phyloP scores from a whole-genome alignment of 2,797 vertebrate genomes.

The Gadopsis marmoratus region DNA sequence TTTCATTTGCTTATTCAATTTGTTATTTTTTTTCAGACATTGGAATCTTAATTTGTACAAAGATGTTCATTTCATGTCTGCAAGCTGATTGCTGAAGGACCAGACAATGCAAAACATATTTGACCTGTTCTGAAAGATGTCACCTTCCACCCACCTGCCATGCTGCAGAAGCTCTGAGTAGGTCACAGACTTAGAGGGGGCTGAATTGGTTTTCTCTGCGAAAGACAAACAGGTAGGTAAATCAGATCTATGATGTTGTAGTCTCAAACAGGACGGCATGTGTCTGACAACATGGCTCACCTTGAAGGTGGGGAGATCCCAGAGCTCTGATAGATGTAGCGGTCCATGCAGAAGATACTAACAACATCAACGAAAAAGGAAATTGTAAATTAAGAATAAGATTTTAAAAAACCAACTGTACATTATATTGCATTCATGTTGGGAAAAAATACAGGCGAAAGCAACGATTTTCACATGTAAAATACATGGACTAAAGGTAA shows the following conservation, averaged over 20 bases:
- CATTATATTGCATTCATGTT: not conserved
- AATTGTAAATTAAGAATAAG: not conserved
- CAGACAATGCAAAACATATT: not conserved
- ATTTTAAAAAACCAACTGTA: not conserved
- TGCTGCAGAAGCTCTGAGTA: slow-evolving; percentile 76
- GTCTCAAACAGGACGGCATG: not conserved
- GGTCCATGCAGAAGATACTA: slow-evolving; percentile 79
- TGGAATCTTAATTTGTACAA: too few relatives aligned
- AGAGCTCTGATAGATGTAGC: slow-evolving; percentile 78
- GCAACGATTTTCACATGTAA: too few relatives aligned
- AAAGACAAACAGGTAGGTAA: slow-evolving; percentile 30
- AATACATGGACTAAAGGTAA: too few relatives aligned
- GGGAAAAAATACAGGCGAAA: not conserved
- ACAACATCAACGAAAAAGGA: not conserved
- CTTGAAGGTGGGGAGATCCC: slow-evolving; percentile 81
- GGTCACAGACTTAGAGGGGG: slow-evolving; percentile 81
- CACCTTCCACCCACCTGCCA: slow-evolving; percentile 72
- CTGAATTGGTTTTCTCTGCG: slow-evolving; percentile 83
- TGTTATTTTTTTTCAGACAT: too few relatives aligned
- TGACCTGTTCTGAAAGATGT: not conserved
- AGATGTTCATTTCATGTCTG: too few relatives aligned
- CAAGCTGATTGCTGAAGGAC: too few relatives aligned
- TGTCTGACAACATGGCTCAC: slow-evolving; percentile 65
- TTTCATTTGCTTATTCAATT: too few relatives aligned
- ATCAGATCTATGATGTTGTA: not conserved